Percentiles rank a stretch among this genome's conserved stretches.
Evolutionary conservation across 2,797 vertebrate genomes (phyloP).

Genomic region (Parotocinclus haroldoi): DNA sequence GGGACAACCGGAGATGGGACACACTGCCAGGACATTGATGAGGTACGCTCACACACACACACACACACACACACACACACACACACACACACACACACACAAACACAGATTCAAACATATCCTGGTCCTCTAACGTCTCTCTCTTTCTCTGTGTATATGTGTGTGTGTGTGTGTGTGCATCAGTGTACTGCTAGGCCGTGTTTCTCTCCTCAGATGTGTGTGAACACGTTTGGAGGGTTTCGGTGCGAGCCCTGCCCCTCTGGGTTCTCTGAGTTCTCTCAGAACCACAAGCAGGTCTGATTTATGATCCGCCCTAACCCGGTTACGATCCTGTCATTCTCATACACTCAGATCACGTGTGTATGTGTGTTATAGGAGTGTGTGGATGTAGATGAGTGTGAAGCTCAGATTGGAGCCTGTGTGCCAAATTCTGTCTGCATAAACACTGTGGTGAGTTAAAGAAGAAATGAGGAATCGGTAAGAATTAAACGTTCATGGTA

Average conservation of each 20-base stretch:
- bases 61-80: neutral
- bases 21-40: conserved; percentile 82
- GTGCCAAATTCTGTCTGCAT: conserved; percentile 81
- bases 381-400: conserved; percentile 83
- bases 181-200: conserved; percentile 86
- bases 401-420: conserved; percentile 78
- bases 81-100: too few species aligned
- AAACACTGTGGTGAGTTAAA: conserved; percentile 74
- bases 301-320: neutral
- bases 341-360: neutral
- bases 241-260: conserved; percentile 83
- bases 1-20: conserved; percentile 87
- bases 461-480: too few species aligned
- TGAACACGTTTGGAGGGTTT: conserved; percentile 84
- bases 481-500: too few species aligned
- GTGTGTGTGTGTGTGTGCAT: conserved; percentile 40
- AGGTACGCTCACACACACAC: conserved; percentile 68
- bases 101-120: too few species aligned
- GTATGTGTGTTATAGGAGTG: conserved; percentile 70
- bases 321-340: neutral
- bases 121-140: conserved; percentile 1
- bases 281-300: conserved; percentile 80
- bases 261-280: conserved; percentile 84
- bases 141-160: conserved; percentile 66
- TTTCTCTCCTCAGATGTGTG: conserved; percentile 77